phyloP scores from a whole-genome alignment of 2,888 invertebrate genomes.

The Hofmannophila pseudospretella region DNA sequence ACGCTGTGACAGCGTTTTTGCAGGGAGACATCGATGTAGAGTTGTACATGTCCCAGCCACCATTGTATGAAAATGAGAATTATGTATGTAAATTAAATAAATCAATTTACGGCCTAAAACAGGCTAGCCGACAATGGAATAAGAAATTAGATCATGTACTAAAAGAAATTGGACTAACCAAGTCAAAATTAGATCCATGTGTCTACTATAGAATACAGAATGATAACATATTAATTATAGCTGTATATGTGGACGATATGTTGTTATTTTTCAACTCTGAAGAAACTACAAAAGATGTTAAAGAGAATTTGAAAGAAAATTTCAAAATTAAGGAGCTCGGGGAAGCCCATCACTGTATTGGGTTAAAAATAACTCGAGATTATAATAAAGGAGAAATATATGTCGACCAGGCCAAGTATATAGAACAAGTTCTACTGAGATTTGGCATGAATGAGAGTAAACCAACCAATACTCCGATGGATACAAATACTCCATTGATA shows the following conservation, averaged over 20 bases:
- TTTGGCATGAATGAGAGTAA: too few species aligned
- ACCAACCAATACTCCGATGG: too few species aligned
- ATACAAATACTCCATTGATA: too few species aligned
- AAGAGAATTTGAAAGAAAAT: constrained; percentile 1
- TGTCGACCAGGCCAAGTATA: too few species aligned
- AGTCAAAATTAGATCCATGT: constrained; percentile 11
- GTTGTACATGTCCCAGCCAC: constrained; percentile 11
- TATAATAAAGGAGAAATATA: too few species aligned
- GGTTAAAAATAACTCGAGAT: constrained; percentile 12
- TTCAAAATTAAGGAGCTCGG: constrained; percentile 16
- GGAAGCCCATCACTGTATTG: constrained; percentile 14
- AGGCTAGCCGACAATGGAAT: constrained; percentile 12
- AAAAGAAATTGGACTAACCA: constrained; percentile 3
- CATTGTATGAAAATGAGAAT: constrained; percentile 2
- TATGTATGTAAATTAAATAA: constrained; percentile 12
- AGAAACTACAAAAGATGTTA: constrained; percentile 6
- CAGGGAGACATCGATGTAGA: constrained; percentile 9
- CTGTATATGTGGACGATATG: constrained; percentile 13
- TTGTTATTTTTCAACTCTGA: constrained; percentile 10
- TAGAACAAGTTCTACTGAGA: too few species aligned
- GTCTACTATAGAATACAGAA: constrained; percentile 2
- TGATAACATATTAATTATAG: constrained; percentile 3
- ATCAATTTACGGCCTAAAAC: constrained; percentile 15
- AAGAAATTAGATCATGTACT: constrained; percentile 11
- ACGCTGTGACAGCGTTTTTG: constrained; percentile 13